Conservation (phyloP, 1,140 invertebrate genomes). For the Heliconius hermathena region DNA sequence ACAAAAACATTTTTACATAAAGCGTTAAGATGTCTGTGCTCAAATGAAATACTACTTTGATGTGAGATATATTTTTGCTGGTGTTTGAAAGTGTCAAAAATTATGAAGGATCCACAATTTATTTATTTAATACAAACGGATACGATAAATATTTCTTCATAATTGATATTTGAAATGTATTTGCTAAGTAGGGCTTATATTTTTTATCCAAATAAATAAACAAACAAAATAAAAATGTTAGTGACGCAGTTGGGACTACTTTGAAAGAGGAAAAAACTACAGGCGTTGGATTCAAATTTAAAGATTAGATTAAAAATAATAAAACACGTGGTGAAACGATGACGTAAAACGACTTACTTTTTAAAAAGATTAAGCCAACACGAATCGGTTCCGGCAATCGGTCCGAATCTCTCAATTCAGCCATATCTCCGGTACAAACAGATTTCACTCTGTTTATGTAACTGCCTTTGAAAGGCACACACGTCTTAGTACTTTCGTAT, state of each 20-base stretch:
- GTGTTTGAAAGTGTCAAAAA: not conserved
- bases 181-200: too few species aligned
- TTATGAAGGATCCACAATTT: too few species aligned
- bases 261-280: too few species aligned
- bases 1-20: not conserved
- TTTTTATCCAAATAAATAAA: too few species aligned
- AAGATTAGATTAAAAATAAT: not conserved
- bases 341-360: conserved; percentile 13
- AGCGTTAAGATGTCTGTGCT: not conserved
- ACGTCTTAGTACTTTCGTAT: conserved; percentile 38
- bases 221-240: too few species aligned
- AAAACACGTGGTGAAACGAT: not conserved
- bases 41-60: not conserved
- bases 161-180: too few species aligned
- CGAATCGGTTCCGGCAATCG: conserved; percentile 32
- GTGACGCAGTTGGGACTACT: too few species aligned
- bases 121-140: too few species aligned
- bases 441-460: conserved; percentile 42
- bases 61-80: not conserved
- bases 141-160: too few species aligned
- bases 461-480: conserved; percentile 36
- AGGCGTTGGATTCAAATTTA: too few species aligned
- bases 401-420: conserved; percentile 29
- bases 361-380: conserved; percentile 23
- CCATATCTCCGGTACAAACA: conserved; percentile 23